These are phyloP conservation scores for Excalfactoria chinensis DNA, from an alignment of 2,113 vertebrate genomes.

Conservation along the genomic window DNA sequence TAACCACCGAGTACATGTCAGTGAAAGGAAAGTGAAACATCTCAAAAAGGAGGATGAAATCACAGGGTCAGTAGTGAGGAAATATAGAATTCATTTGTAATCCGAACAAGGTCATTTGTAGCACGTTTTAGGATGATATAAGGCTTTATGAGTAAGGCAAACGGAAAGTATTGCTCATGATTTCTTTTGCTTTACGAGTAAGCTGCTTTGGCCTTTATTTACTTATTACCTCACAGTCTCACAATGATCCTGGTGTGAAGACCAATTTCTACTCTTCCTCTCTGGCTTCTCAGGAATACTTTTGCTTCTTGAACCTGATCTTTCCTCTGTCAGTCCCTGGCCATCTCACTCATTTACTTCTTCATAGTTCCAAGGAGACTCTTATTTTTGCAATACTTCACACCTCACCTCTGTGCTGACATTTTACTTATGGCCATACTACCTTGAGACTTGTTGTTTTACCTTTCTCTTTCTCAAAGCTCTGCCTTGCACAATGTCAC, in stretches of 20 bases:
- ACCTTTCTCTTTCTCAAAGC: background rate
- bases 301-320: background rate
- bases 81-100: constrained; percentile 39
- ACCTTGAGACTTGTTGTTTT: background rate
- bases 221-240: constrained; percentile 52
- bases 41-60: constrained; percentile 34
- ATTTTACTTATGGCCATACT: background rate
- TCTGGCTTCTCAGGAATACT: background rate
- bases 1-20: accelerated
- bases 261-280: constrained; percentile 1
- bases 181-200: constrained; percentile 59
- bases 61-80: constrained; percentile 48
- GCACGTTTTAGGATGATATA: constrained; percentile 41
- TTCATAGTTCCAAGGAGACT: background rate
- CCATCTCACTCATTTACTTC: background rate
- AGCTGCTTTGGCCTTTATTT: constrained; percentile 59
- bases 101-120: constrained; percentile 40
- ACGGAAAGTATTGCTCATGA: constrained; percentile 46
- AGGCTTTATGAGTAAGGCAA: constrained; percentile 40
- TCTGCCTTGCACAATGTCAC: background rate
- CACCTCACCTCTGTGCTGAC: background rate
- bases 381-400: background rate
- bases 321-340: background rate
- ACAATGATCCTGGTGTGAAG: background rate
- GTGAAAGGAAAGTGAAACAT: background rate